Conservation (phyloP, 2,888 invertebrate genomes). For the Lycocerus yunnanus region DNA sequence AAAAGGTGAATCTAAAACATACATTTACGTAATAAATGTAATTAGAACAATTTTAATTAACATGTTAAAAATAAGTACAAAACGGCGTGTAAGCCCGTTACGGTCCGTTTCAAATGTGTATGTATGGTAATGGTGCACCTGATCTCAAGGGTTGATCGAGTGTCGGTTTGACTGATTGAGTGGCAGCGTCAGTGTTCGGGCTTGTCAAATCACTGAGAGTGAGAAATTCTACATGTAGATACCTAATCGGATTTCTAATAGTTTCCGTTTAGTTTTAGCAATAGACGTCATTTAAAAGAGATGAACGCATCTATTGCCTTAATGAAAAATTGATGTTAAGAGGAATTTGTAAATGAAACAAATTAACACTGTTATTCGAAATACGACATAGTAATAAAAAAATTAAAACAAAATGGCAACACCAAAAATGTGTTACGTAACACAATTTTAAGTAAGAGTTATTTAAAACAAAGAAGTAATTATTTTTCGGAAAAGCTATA, state of each 20-base stretch:
- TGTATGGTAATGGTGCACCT: slow-evolving; percentile 36
- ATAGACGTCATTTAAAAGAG: background rate
- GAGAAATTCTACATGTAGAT: slow-evolving; percentile 11
- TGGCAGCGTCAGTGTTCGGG: slow-evolving; percentile 37
- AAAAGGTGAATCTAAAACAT: background rate
- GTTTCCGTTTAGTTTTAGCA: slow-evolving; percentile 5
- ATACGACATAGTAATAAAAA: background rate
- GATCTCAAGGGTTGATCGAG: slow-evolving; percentile 40
- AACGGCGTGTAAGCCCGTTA: slow-evolving; percentile 12
- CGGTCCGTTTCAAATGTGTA: slow-evolving; percentile 32
- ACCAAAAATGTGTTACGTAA: background rate
- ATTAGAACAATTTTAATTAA: background rate
- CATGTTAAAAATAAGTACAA: background rate
- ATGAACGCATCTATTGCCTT: background rate
- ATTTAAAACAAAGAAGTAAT: slow-evolving; percentile 32
- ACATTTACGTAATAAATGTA: slow-evolving; percentile 2
- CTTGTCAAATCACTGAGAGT: slow-evolving; percentile 36
- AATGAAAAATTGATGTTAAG: background rate
- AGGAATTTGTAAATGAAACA: background rate
- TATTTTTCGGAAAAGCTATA: slow-evolving; percentile 46
- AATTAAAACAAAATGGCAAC: background rate
- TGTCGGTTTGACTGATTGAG: slow-evolving; percentile 41
- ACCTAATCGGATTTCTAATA: slow-evolving; percentile 6
- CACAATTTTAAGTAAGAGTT: slow-evolving; percentile 8
- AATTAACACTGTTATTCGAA: background rate